Conservation (phyloP, 2,797 vertebrate genomes). For the Sebastes baramenuke region DNA sequence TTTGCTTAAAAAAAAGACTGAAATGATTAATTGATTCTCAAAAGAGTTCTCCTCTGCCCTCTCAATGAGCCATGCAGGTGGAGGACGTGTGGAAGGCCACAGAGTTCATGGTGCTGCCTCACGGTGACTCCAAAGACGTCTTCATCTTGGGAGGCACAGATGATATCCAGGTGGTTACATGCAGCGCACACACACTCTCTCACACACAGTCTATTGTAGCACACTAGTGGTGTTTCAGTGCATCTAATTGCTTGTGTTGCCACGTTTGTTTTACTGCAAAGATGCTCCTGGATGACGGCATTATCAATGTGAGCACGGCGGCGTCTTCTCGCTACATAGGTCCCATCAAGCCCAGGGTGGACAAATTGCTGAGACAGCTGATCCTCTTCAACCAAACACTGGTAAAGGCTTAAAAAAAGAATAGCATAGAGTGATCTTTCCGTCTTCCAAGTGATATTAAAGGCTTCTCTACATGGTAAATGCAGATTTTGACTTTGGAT, state of each 20-base stretch:
- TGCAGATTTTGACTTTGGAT: constrained; percentile 11
- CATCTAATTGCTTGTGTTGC: constrained; percentile 1
- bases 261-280: constrained; percentile 53
- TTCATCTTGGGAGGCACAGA: constrained; percentile 88
- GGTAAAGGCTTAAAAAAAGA: constrained; percentile 69
- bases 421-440: not conserved
- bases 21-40: too few species aligned
- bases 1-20: too few species aligned
- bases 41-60: not conserved
- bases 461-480: not conserved
- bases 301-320: constrained; percentile 85
- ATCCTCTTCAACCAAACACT: constrained; percentile 87
- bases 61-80: constrained; percentile 66
- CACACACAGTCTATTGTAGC: not conserved
- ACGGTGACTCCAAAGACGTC: constrained; percentile 83
- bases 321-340: constrained; percentile 87
- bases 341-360: constrained; percentile 83
- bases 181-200: not conserved
- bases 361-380: constrained; percentile 85
- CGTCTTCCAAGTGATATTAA: not conserved
- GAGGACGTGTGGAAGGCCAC: constrained; percentile 86
- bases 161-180: constrained; percentile 83
- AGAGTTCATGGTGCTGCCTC: constrained; percentile 83
- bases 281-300: constrained; percentile 89
- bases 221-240: not conserved